Percentiles rank a stretch among this genome's conserved stretches.
Conservation (phyloP, 2,113 vertebrate genomes). For the Trichomycterus rosablanca region DNA sequence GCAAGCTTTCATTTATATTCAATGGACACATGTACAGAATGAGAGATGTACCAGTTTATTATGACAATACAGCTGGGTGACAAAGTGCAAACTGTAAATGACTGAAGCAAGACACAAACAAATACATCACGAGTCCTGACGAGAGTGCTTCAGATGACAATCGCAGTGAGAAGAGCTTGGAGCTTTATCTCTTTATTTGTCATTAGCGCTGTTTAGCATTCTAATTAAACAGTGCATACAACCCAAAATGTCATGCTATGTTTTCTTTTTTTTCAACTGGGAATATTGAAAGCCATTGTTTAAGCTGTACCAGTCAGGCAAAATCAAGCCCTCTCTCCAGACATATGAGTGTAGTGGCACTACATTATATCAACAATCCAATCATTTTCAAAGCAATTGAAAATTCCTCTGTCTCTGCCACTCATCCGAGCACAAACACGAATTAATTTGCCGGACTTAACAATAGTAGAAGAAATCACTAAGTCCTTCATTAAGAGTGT, state of each 20-base stretch:
- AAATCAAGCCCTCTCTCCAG: constrained; percentile 36
- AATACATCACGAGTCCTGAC: constrained; percentile 38
- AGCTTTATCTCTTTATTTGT: constrained; percentile 41
- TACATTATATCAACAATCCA: constrained; percentile 50
- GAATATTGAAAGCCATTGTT: constrained; percentile 26
- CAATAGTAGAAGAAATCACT: constrained; percentile 46
- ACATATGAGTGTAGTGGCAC: constrained; percentile 38
- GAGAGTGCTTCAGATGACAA: constrained; percentile 44
- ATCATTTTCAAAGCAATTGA: constrained; percentile 43
- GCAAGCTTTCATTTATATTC: constrained; percentile 66
- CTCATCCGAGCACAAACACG: constrained; percentile 53
- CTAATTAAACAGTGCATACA: constrained; percentile 28
- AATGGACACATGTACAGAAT: constrained; percentile 52
- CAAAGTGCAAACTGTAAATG: constrained; percentile 56
- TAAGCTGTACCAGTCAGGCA: constrained; percentile 18
- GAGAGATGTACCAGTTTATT: constrained; percentile 58
- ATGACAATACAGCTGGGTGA: constrained; percentile 57
- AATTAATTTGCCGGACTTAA: constrained; percentile 57
- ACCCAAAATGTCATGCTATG: constrained; percentile 34
- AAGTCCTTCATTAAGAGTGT: constrained; percentile 53
- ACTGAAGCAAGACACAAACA: constrained; percentile 56
- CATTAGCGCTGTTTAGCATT: constrained; percentile 43
- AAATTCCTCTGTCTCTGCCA: constrained; percentile 38
- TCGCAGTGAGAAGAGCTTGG: constrained; percentile 57
- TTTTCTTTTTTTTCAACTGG: constrained; percentile 21